These are phyloP conservation scores for Drosophila erecta DNA, from an alignment of 1,140 invertebrate species.

Conservation along the genomic window DNA sequence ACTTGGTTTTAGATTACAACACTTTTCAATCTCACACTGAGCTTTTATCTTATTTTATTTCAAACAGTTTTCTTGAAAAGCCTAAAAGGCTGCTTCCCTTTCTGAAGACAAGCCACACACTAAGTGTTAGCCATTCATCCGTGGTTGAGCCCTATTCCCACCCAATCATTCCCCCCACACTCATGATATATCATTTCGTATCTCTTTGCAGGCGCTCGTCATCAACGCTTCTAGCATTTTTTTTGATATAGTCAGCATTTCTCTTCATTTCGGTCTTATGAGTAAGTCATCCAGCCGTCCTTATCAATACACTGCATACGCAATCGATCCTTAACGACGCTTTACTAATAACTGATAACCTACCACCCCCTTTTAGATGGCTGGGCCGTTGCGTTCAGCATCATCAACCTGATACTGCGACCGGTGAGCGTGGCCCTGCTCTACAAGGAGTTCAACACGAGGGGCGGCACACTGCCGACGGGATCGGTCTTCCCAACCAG, in stretches of 20 bases:
- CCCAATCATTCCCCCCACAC: constrained; percentile 8
- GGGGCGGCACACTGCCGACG: constrained; percentile 71
- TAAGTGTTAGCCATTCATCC: neutral
- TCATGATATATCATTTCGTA: constrained; percentile 26
- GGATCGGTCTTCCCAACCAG: constrained; percentile 78
- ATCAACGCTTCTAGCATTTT: constrained; percentile 81
- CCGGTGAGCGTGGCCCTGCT: constrained; percentile 76
- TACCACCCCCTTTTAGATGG: constrained; percentile 53
- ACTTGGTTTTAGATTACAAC: too few species aligned
- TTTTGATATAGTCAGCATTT: constrained; percentile 79
- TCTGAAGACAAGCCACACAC: too few species aligned
- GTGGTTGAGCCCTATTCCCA: neutral
- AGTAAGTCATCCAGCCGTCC: constrained; percentile 61
- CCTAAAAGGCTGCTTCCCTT: too few species aligned
- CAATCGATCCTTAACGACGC: neutral
- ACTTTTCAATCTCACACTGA: too few species aligned
- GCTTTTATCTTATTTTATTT: too few species aligned
- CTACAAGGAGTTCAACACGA: constrained; percentile 78
- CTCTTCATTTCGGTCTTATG: constrained; percentile 76
- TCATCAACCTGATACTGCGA: constrained; percentile 76
- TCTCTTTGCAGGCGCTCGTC: constrained; percentile 79
- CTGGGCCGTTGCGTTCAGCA: constrained; percentile 77
- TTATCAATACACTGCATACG: too few species aligned
- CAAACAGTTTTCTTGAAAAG: too few species aligned
- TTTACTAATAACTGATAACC: neutral